Evolutionary conservation across 2,888 invertebrate species (phyloP), one percentile per base, ranked within the genome.

Genomic region (Leucozona laternaria): DNA sequence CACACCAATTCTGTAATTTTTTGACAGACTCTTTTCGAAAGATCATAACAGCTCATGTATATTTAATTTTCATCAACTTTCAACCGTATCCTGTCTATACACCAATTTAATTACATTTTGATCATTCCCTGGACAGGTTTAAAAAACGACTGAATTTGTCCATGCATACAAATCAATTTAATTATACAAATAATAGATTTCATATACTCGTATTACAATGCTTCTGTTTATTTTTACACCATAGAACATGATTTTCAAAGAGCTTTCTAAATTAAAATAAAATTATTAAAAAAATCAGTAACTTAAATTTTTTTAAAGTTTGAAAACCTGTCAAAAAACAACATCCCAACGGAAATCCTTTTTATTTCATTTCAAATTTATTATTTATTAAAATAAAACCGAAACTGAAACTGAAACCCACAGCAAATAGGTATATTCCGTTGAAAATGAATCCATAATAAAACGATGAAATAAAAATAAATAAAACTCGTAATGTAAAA

Each of bases 401-500:
- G n/a, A n/a, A n/a, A n/a, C n/a, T n/a, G n/a, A n/a, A 31, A 57
- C 22, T 37, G 34, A 71, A 71, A 50, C 57, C 70, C 62, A 73
- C 28, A 66, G n/a, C 66, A 68, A 85, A 81, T 73, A 81, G 72
- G 66, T 70, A 78, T 78, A 78, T 78, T 78, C 77, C 68, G 73
- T 34, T 20, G 0, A 68, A 64, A 60, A 20, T 20, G 17, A 40
- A 57, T 22, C 17, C 55, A 20, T 55, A 79, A 76, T 53, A 68
- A 76, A 55, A 76, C 45, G 58, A 79, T 72, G 64, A 50, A 40
- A 68, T 13, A 71, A 58, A 7, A 73, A 73, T 48, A 25, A 77
- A 66, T 28, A 71, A 83, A 84, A 68, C 31, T 55, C 60, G 55
- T 57, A 80, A 80, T 85, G 80, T 85, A 81, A 85, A 85, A 78